Base-by-base conservation (phyloP, 2,888 invertebrate species). In the Stenoptilia bipunctidactyla region DNA sequence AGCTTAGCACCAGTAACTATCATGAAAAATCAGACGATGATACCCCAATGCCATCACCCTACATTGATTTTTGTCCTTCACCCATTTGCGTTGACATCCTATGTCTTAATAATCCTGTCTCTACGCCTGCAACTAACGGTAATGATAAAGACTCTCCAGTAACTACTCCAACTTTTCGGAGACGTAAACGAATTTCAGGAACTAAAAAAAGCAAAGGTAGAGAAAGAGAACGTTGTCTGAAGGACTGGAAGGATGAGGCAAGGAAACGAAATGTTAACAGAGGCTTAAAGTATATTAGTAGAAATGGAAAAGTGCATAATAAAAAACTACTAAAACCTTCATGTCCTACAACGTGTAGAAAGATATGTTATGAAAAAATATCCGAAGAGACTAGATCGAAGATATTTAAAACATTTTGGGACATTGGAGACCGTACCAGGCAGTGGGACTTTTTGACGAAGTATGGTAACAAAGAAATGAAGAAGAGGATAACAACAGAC, bases 381-480 rank as follows among this genome's bases (percentile, higher is more conserved):
- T 10, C 39, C 20, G 38, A 39, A 38, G 36, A 33, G 27, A 12
- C 12, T 33, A 38, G 13, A 36, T 20, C 4, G 30, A 30, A n/a
- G n/a, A 37, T 40, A 27, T 40, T 42, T 40, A 15, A 40, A n/a
- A 38, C 30, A 27, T 40, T 42, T 33, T 42, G 42, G 42, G 15
- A 25, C 27, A 27, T 42, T 38, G 38, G 42, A 35, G 38, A 42
- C 13, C 42, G 40, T 15, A 27, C 39, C 14, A 37, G 38, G 20
- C 40, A 42, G 13, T 42, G 40, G 40, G 40, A 36, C 27, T 37
- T 42, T 30, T 35, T 42, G 35, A 35, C 42, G 13, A 42, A 13
- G 35, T 40, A 36, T 38, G 42, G 35, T 20, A 13, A 15, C 15
- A 42, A 25, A 40, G 38, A 13, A 15, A 35, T 25, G 37, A 8